A percentile compares a stretch with the other conserved stretches of the same genome.
Conservation (phyloP, 2,888 invertebrate species). For the Sclerodermus sp. region DNA sequence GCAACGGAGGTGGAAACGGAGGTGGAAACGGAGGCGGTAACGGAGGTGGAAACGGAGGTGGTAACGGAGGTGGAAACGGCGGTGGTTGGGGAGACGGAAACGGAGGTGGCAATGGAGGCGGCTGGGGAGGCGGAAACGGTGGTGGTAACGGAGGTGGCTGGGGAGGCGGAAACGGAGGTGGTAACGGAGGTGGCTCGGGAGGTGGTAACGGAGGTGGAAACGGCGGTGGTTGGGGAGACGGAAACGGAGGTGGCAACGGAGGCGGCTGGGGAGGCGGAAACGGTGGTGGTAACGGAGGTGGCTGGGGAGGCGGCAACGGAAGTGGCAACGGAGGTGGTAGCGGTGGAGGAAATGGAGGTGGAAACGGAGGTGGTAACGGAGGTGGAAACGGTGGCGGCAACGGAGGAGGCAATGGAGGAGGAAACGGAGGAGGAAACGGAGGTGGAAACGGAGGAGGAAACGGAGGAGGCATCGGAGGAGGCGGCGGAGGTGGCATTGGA, state of each 20-base stretch:
- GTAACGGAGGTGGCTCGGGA: constrained; percentile 72
- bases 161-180: constrained; percentile 65
- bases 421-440: constrained; percentile 53
- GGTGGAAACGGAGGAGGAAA: constrained; percentile 58
- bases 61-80: constrained; percentile 60
- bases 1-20: constrained; percentile 56
- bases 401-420: constrained; percentile 57
- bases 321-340: constrained; percentile 51
- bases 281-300: constrained; percentile 50
- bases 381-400: constrained; percentile 57
- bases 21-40: constrained; percentile 55
- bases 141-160: constrained; percentile 55
- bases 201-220: constrained; percentile 39
- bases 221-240: constrained; percentile 37
- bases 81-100: constrained; percentile 58
- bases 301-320: constrained; percentile 54
- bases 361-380: constrained; percentile 61
- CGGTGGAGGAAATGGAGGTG: constrained; percentile 57
- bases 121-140: constrained; percentile 52
- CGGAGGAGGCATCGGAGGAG: constrained; percentile 65
- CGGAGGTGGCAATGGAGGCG: constrained; percentile 58
- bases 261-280: constrained; percentile 41
- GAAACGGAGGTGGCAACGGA: constrained; percentile 43
- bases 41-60: constrained; percentile 52
- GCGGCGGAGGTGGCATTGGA: constrained; percentile 69